phyloP scores from a whole-genome alignment of 2,888 invertebrate species.

The Branchellion lobata region DNA sequence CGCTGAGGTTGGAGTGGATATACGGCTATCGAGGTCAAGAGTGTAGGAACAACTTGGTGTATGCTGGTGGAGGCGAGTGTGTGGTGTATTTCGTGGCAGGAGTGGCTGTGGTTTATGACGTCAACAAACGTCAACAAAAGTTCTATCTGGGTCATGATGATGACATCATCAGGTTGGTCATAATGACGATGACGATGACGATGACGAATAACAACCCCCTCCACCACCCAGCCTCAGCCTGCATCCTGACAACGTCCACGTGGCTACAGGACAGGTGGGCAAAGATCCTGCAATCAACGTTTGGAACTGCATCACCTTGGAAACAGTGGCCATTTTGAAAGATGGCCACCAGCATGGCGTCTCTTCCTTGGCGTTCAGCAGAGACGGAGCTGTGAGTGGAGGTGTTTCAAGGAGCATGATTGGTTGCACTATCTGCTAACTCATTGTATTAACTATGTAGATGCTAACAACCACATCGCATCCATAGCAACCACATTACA shows the following conservation, averaged over 20 bases:
- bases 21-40: constrained; percentile 64
- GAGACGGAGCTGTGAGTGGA: constrained; percentile 57
- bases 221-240: constrained; percentile 58
- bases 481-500: too few relatives aligned
- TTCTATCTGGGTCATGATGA: constrained; percentile 64
- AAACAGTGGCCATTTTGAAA: constrained; percentile 61
- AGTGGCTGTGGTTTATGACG: constrained; percentile 63
- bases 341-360: constrained; percentile 62
- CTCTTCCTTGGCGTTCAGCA: constrained; percentile 61
- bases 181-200: not conserved
- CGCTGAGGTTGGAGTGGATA: constrained; percentile 63
- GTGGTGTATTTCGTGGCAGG: constrained; percentile 64
- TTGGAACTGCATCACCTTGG: constrained; percentile 60
- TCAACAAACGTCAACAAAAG: constrained; percentile 59
- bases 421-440: too few relatives aligned
- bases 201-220: not conserved
- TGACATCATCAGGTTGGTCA: constrained; percentile 62
- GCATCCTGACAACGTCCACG: constrained; percentile 60
- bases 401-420: not conserved
- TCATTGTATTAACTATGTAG: too few relatives aligned
- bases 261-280: constrained; percentile 63
- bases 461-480: not conserved
- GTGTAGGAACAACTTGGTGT: constrained; percentile 62
- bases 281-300: constrained; percentile 63
- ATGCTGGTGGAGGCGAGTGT: constrained; percentile 59